These are phyloP conservation scores for Chlamydotis undulata DNA, from an alignment of 2,113 vertebrate genomes.

Conservation along the genomic window DNA sequence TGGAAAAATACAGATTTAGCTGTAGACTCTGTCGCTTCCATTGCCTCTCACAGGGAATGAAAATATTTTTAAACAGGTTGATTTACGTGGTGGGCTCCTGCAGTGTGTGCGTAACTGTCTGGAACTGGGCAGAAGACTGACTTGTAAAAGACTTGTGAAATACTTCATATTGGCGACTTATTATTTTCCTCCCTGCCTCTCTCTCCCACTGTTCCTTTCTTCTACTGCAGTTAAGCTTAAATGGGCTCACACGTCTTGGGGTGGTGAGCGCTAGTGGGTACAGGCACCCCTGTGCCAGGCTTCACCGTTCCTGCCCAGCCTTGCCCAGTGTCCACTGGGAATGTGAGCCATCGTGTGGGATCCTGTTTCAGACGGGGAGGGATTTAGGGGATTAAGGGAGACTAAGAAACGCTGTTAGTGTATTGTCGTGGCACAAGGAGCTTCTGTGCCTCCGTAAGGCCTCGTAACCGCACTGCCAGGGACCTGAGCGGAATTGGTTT, in stretches of 20 bases:
- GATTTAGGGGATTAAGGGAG: not conserved
- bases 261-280: accelerated
- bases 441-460: not conserved
- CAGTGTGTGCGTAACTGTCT: accelerated
- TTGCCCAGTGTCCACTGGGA: not conserved
- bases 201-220: not conserved
- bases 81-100: accelerated
- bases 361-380: not conserved
- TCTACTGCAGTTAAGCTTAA: not conserved
- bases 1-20: not conserved
- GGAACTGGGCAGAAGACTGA: not conserved
- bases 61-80: not conserved
- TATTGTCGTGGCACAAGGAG: accelerated
- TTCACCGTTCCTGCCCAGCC: not conserved
- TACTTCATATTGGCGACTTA: not conserved
- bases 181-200: too few species aligned
- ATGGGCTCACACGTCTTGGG: accelerated
- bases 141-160: not conserved
- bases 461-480: accelerated
- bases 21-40: not conserved
- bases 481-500: accelerated
- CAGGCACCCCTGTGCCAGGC: too few species aligned
- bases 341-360: not conserved
- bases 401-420: accelerated
- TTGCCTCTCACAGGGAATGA: not conserved